Conservation (phyloP, 53 echinoderm and acorn worm species). For the Apostichopus leukothele region DNA sequence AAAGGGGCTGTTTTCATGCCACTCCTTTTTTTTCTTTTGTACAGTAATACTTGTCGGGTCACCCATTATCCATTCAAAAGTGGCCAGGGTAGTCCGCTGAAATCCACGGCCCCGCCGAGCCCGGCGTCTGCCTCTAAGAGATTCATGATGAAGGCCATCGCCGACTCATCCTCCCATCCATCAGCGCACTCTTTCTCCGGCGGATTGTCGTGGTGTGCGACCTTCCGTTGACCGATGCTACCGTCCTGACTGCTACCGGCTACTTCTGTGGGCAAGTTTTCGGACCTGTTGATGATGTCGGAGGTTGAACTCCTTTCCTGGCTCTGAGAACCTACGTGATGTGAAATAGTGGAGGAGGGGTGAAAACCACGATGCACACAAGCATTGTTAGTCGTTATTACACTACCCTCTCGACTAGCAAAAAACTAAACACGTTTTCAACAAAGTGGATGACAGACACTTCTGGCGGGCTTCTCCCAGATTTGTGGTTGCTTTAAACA, state of each 20-base stretch:
- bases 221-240: background rate
- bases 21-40: no score
- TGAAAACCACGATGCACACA: no score
- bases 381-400: no score
- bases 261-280: background rate
- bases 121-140: constrained; percentile 88
- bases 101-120: constrained; percentile 87
- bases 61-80: constrained; percentile 50
- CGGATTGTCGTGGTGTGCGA: constrained; percentile 43
- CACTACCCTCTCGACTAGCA: no score
- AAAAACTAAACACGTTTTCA: no score
- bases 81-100: constrained; percentile 91
- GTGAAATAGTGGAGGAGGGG: no score
- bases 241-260: constrained; percentile 16
- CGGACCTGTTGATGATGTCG: background rate
- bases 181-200: constrained; percentile 37
- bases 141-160: constrained; percentile 96
- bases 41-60: background rate
- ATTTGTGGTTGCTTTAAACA: no score
- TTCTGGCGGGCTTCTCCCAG: no score
- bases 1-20: no score
- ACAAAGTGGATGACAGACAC: no score
- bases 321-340: no score
- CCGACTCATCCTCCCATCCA: constrained; percentile 82
- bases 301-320: background rate